These are phyloP conservation scores for Eupithecia subumbrata DNA, from an alignment of 2,888 invertebrate genomes.

Conservation along the genomic window DNA sequence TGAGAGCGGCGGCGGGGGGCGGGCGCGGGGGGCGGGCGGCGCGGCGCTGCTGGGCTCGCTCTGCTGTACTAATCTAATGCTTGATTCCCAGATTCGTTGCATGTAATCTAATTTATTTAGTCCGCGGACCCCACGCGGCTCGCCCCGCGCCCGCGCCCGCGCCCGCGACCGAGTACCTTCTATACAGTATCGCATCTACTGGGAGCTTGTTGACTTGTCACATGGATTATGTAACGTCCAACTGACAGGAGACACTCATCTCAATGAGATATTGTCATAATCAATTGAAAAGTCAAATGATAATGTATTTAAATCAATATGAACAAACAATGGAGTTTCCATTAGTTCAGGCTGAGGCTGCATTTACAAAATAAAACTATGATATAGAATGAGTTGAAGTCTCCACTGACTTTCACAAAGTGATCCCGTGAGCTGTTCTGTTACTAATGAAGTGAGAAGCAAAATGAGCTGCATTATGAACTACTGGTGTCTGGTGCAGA, in stretches of 20 bases:
- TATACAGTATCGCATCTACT: neutral
- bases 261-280: neutral
- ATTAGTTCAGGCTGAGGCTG: neutral
- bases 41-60: too few relatives aligned
- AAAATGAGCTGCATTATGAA: neutral
- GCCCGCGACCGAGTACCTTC: neutral
- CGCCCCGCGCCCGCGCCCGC: too few relatives aligned
- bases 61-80: conserved; percentile 37
- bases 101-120: conserved; percentile 37
- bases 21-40: neutral
- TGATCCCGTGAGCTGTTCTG: neutral
- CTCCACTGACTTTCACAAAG: neutral
- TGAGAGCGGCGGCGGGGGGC: neutral
- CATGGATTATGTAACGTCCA: too few relatives aligned
- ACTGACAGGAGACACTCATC: neutral
- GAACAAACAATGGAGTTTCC: neutral
- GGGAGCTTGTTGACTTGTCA: too few relatives aligned
- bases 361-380: neutral
- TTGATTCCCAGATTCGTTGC: conserved; percentile 34
- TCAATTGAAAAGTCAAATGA: neutral
- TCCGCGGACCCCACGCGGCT: conserved; percentile 34
- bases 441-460: neutral
- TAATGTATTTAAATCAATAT: neutral
- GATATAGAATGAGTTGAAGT: neutral
- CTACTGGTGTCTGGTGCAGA: neutral